A percentile compares a stretch with the other conserved stretches of the same genome.
Conservation (phyloP, 2,797 vertebrate species). For the Acestrorhynchus altus region DNA sequence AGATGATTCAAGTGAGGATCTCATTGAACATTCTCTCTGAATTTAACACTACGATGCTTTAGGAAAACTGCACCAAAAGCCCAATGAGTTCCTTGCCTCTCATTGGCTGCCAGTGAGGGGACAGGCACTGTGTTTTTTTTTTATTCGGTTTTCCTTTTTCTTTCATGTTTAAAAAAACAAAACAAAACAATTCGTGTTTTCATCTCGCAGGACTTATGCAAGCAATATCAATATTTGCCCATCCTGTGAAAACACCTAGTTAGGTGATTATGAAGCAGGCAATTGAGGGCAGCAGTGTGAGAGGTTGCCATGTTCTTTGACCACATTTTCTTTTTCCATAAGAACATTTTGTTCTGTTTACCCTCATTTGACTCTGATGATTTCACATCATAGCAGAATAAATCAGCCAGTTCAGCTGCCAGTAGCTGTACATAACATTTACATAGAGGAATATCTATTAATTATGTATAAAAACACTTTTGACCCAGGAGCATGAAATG, state of each 20-base stretch:
- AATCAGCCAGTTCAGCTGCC: neutral
- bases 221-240: conserved; percentile 78
- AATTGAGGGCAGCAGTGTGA: conserved; percentile 54
- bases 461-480: too few species aligned
- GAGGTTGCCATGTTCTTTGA: conserved; percentile 55
- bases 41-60: neutral
- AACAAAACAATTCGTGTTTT: conserved; percentile 75
- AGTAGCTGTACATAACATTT: neutral
- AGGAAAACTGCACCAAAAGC: neutral
- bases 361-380: conserved; percentile 12
- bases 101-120: conserved; percentile 59
- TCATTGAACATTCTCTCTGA: too few species aligned
- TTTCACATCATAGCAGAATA: neutral
- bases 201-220: conserved; percentile 70
- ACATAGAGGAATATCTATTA: neutral
- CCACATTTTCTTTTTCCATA: conserved; percentile 72
- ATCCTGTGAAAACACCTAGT: conserved; percentile 71
- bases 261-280: conserved; percentile 63
- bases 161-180: conserved; percentile 65
- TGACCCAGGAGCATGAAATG: too few species aligned
- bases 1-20: too few species aligned
- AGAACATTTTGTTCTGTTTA: conserved; percentile 61
- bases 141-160: conserved; percentile 35
- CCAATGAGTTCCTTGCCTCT: conserved; percentile 37
- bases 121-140: conserved; percentile 63